These are phyloP conservation scores for Nasua narica DNA, from an alignment of 2,797 vertebrate species.

Conservation along the genomic window DNA sequence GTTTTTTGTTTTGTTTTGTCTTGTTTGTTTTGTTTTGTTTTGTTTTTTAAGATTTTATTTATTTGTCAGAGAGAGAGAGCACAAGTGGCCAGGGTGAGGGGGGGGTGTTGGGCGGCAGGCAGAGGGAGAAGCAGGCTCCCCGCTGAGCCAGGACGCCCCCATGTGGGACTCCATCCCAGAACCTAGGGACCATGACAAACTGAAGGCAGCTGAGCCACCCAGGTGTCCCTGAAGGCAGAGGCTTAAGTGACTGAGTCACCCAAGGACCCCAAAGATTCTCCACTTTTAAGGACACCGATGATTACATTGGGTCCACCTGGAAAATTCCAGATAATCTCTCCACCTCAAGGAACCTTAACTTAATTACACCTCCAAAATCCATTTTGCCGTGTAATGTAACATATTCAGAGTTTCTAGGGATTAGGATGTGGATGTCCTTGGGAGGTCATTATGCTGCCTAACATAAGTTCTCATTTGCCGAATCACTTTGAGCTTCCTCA, in stretches of 20 bases:
- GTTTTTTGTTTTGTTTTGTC: too few relatives aligned
- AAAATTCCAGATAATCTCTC: neutral
- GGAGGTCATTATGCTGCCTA: neutral
- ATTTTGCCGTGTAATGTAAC: neutral
- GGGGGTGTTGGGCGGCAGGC: neutral
- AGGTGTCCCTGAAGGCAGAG: neutral
- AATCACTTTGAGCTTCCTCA: neutral
- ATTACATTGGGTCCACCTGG: neutral
- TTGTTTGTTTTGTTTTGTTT: too few relatives aligned
- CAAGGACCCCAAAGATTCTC: neutral
- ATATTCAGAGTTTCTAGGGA: neutral
- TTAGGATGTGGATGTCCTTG: neutral
- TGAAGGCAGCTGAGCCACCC: neutral
- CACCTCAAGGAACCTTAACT: neutral
- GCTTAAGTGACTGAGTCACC: neutral
- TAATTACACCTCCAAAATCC: neutral
- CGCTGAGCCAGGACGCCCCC: neutral
- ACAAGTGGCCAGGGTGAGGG: too few relatives aligned
- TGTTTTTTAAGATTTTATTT: too few relatives aligned
- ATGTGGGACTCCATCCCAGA: neutral
- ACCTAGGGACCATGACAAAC: neutral
- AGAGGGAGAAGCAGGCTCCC: neutral
- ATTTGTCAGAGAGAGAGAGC: too few relatives aligned
- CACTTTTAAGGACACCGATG: neutral
- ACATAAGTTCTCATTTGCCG: neutral